A percentile compares a stretch with the other conserved stretches of the same genome.
phyloP scores from a whole-genome alignment of 2,888 invertebrate genomes.

The Hydrotaea diabolus region DNA sequence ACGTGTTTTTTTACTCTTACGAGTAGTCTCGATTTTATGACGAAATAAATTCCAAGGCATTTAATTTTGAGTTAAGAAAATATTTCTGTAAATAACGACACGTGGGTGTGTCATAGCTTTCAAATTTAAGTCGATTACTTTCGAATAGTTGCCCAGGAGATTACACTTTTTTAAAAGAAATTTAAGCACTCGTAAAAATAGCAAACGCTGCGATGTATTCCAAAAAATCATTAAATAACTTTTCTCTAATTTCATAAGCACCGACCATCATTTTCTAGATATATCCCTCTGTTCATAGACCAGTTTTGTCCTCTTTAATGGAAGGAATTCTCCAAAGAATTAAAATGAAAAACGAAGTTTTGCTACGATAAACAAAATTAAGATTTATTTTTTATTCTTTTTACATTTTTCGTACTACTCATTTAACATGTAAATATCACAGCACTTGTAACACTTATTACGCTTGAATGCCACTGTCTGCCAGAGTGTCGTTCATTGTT shows the following conservation, averaged over 20 bases:
- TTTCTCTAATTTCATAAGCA: background rate
- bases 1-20: too few relatives aligned
- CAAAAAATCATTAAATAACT: too few relatives aligned
- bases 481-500: background rate
- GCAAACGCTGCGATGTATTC: too few relatives aligned
- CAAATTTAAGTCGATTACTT: too few relatives aligned
- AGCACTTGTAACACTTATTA: constrained; percentile 52
- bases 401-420: background rate
- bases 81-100: too few relatives aligned
- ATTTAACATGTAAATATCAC: constrained; percentile 56
- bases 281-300: background rate
- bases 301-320: background rate
- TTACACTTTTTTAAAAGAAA: too few relatives aligned
- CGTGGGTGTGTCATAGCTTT: too few relatives aligned
- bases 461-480: constrained; percentile 45
- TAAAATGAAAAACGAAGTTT: background rate
- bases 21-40: too few relatives aligned
- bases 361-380: background rate
- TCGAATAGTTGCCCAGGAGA: too few relatives aligned
- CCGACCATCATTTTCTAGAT: background rate
- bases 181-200: too few relatives aligned
- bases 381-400: background rate
- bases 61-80: too few relatives aligned
- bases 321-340: background rate
- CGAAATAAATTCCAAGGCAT: too few relatives aligned